A percentile compares a stretch with the other conserved stretches of the same genome.
These are phyloP conservation scores for Gambusia holbrooki DNA, from an alignment of 2,113 vertebrate species.

Conservation along the genomic window DNA sequence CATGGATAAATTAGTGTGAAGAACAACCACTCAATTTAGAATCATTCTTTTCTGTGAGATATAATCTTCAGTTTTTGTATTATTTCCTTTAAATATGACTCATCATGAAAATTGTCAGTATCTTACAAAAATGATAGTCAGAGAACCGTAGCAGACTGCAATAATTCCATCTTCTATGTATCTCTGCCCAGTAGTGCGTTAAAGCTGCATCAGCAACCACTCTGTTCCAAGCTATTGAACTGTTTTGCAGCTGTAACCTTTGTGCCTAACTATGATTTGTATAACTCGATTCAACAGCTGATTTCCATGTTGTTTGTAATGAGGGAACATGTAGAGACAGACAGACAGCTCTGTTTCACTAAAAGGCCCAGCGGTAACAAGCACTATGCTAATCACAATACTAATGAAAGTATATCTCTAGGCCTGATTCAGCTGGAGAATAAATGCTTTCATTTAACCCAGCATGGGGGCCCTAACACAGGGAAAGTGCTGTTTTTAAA, in stretches of 20 bases:
- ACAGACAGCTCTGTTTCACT: slow-evolving; percentile 59
- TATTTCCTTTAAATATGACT: too few relatives aligned
- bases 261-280: slow-evolving; percentile 29
- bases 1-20: too few relatives aligned
- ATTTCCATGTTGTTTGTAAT: slow-evolving; percentile 67
- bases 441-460: slow-evolving; percentile 79
- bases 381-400: slow-evolving; percentile 78
- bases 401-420: slow-evolving; percentile 79
- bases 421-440: slow-evolving; percentile 68
- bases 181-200: slow-evolving; percentile 24
- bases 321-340: slow-evolving; percentile 58
- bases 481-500: slow-evolving; percentile 73
- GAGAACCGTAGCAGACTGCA: not conserved
- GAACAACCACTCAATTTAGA: too few relatives aligned
- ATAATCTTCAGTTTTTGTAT: too few relatives aligned
- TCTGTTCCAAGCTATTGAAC: slow-evolving; percentile 41
- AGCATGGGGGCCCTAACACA: slow-evolving; percentile 65
- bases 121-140: too few relatives aligned
- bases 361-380: slow-evolving; percentile 74
- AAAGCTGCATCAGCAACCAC: slow-evolving; percentile 6
- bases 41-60: too few relatives aligned
- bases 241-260: slow-evolving; percentile 46
- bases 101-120: too few relatives aligned
- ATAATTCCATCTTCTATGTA: slow-evolving; percentile 9
- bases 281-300: slow-evolving; percentile 34